phyloP scores from a whole-genome alignment of 2,888 invertebrate species.

The Pharmacophagus antenor region DNA sequence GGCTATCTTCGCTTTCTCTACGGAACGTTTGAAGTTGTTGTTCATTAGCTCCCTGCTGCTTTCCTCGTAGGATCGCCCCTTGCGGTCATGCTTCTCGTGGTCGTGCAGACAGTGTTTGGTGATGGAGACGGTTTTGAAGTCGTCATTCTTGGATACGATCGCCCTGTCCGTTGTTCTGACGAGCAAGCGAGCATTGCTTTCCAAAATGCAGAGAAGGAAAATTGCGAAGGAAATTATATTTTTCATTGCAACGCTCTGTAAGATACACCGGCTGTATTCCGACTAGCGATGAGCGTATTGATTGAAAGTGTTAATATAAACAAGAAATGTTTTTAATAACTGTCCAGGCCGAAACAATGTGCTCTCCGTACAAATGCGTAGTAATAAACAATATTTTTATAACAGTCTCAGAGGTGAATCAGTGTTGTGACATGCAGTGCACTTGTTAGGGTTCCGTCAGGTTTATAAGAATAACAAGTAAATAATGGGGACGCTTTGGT shows the following conservation, averaged over 20 bases:
- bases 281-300: conserved; percentile 50
- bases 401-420: conserved; percentile 33
- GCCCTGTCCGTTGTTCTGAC: conserved; percentile 45
- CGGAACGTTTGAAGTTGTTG: conserved; percentile 18
- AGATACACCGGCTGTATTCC: conserved; percentile 34
- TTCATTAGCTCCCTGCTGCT: conserved; percentile 16
- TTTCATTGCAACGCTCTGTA: conserved; percentile 48
- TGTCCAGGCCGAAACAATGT: conserved; percentile 50
- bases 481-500: background rate
- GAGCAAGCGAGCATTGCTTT: conserved; percentile 44
- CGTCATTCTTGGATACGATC: conserved; percentile 37
- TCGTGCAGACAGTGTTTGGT: conserved; percentile 30
- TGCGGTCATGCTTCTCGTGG: conserved; percentile 20
- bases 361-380: conserved; percentile 41
- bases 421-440: conserved; percentile 18
- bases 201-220: conserved; percentile 36
- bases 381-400: conserved; percentile 46
- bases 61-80: conserved; percentile 13
- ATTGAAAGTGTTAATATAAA: conserved; percentile 54
- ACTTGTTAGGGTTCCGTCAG: conserved; percentile 29
- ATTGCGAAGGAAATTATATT: conserved; percentile 39
- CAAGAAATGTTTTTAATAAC: conserved; percentile 56
- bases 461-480: background rate
- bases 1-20: conserved; percentile 32
- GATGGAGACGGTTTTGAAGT: conserved; percentile 28